Evolutionary conservation across 2,113 vertebrate species (phyloP).

Genomic region (Glaucomys volans): DNA sequence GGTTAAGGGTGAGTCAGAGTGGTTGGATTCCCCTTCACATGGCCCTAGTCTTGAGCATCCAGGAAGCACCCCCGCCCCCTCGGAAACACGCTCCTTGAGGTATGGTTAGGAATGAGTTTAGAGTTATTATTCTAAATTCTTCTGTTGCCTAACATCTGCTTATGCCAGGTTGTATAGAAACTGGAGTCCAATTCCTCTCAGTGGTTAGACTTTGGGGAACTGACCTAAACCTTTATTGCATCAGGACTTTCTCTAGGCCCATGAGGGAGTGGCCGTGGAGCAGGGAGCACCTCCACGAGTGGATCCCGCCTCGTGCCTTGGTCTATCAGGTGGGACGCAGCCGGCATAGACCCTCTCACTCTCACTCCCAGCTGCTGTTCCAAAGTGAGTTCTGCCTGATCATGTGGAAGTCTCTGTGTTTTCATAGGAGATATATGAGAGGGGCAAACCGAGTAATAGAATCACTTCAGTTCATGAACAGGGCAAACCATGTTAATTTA

Average conservation of each 20-base stretch:
- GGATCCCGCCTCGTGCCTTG: background rate
- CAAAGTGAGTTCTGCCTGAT: slow-evolving; percentile 10
- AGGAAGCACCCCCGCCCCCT: background rate
- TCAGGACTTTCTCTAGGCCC: background rate
- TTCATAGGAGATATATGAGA: slow-evolving; percentile 52
- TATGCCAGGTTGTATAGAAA: background rate
- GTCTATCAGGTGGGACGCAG: background rate
- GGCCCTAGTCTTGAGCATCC: background rate
- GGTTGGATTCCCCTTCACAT: background rate
- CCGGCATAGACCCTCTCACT: background rate
- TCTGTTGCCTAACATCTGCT: slow-evolving; percentile 25
- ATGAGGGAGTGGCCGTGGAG: background rate
- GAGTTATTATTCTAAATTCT: slow-evolving; percentile 37
- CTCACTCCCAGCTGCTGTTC: background rate
- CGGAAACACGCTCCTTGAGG: slow-evolving; percentile 19
- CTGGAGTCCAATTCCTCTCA: background rate
- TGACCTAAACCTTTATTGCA: background rate
- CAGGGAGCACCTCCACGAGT: background rate
- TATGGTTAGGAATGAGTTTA: slow-evolving; percentile 22
- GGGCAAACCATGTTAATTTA: slow-evolving; percentile 66
- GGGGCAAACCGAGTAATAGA: slow-evolving; percentile 44
- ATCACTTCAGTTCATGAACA: slow-evolving; percentile 66
- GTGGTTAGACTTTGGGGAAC: background rate
- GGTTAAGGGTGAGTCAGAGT: background rate
- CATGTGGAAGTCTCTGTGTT: slow-evolving; percentile 1